Percentiles rank a stretch among this genome's conserved stretches.
Conservation (phyloP, 30 jellyfish, hydroid and myxozoan genomes). For the Pelagia noctiluca region DNA sequence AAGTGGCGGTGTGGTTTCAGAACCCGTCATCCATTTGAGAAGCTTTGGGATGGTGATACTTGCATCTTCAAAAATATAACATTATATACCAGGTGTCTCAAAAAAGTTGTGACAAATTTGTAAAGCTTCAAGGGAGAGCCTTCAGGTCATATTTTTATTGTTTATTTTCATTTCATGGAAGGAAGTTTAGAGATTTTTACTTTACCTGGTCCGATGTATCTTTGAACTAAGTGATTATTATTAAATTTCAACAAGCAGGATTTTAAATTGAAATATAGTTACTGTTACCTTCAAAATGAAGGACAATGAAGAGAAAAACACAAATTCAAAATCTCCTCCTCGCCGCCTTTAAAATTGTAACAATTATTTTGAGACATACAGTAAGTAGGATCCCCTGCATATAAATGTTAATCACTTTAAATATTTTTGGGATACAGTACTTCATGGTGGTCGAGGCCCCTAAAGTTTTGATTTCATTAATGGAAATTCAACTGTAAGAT, state of each 20-base stretch:
- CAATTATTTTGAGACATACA: not conserved
- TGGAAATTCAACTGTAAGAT: not conserved
- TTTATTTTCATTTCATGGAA: not conserved
- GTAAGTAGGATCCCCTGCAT: not conserved
- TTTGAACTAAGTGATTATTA: not conserved
- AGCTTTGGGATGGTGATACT: not conserved
- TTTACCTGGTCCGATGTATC: not conserved
- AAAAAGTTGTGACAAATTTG: not conserved
- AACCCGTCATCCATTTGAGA: not conserved
- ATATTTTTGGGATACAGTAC: not conserved
- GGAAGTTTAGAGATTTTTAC: not conserved
- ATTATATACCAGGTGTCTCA: constrained; percentile 3
- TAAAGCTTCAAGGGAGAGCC: not conserved
- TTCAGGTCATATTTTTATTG: not conserved
- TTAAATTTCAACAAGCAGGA: not conserved
- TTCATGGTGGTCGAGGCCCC: constrained; percentile 6
- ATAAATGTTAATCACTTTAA: not conserved
- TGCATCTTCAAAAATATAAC: not conserved
- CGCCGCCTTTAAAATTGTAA: not conserved
- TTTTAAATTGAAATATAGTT: not conserved
- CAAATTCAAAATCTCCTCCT: not conserved
- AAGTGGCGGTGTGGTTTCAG: constrained; percentile 5
- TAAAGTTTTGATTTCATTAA: not conserved
- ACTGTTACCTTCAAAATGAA: not conserved
- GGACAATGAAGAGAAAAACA: not conserved